Evolutionary conservation across 2,888 invertebrate genomes (phyloP).

Genomic region (Tinea pellionella): DNA sequence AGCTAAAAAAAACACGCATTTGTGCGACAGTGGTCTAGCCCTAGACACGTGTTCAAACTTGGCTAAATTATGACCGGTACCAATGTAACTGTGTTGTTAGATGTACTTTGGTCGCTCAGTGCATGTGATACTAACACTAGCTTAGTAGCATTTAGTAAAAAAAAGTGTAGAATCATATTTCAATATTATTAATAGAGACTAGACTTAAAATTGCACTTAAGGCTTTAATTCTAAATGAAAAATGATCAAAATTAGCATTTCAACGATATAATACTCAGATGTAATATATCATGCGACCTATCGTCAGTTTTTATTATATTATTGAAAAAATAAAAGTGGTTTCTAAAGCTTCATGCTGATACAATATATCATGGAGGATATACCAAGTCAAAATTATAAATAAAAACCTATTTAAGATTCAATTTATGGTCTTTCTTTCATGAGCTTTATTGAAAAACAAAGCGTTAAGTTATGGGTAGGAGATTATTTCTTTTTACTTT

Average conservation of each 20-base stretch:
- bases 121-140: too few relatives aligned
- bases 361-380: not conserved
- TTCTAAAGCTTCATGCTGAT: not conserved
- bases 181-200: not conserved
- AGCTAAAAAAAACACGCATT: too few relatives aligned
- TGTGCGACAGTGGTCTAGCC: too few relatives aligned
- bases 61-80: too few relatives aligned
- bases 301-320: not conserved
- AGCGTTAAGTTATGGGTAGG: too few relatives aligned
- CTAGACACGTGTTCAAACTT: too few relatives aligned
- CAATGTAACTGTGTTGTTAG: too few relatives aligned
- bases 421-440: not conserved
- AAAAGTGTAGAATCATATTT: not conserved
- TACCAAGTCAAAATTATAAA: not conserved
- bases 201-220: not conserved
- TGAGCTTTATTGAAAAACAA: too few relatives aligned
- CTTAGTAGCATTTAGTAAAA: not conserved
- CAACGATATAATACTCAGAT: not conserved
- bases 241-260: not conserved
- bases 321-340: not conserved
- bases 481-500: too few relatives aligned
- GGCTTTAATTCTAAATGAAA: not conserved
- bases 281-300: not conserved
- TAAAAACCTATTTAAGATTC: not conserved
- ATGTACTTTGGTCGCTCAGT: too few relatives aligned